Base-by-base conservation (phyloP, 2,113 vertebrate genomes). In the Hippoglossus stenolepis region DNA sequence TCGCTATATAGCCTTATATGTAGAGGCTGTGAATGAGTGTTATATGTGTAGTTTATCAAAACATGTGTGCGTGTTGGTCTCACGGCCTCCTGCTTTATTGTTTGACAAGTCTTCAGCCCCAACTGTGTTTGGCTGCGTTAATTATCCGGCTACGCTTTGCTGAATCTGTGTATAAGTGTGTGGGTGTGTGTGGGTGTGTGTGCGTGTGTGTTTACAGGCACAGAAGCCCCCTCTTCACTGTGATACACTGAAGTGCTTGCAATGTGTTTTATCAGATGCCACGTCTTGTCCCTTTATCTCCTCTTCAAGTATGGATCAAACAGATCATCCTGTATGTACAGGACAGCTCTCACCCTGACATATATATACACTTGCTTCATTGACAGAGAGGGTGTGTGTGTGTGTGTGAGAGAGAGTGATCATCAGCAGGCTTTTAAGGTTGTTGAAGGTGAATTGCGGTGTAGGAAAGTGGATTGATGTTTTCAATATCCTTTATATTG, bases 191-290 rank as follows among this genome's bases (percentile, higher is more conserved):
- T 51, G 47, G 6, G 47, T 51, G 47, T 51, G 47, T 20, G 47
- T 51, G 47, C 18, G 18, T 20, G 49, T 20, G 49, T 51, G 49
- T 20, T 51, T n/a, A 18, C 49, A 51, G 5, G 49, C 49, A 45
- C 43, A 45, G 13, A 45, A 45, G 43, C 43, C 18, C 49, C 20
- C 49, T 18, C 18, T 0, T 47, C 45, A 20, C 17, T 51, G 17
- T 51, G 49, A 51, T 20, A 13, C 18, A 20, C 49, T 51, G 49
- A 51, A 51, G 49, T 6, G 49, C 77, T 80, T 63, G 73, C 70
- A 54, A 1, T 60, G 72, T 73, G 65, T 67, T 83, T 77, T 71
- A 84, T 83, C 74, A 45, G 73, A 87, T 77, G 74, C 73, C 84
- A 83, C 26, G 63, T 71, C 78, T 61, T 77, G 73, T 60, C 43